Base-by-base conservation (phyloP, 2,797 vertebrate genomes). In the Percopsis omiscomaycus region DNA sequence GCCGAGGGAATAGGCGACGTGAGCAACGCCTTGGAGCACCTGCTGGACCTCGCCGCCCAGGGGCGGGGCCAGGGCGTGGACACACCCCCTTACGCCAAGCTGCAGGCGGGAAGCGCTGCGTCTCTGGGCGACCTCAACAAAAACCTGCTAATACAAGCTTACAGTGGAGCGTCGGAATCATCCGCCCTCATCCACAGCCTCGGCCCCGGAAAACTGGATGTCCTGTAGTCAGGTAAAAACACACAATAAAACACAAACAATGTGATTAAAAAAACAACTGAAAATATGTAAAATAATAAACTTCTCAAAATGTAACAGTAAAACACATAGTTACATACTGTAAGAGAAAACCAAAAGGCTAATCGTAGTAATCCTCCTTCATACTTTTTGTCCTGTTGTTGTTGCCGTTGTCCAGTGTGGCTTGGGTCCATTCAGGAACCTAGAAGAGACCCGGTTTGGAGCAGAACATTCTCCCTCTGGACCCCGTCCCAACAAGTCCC, bases 91-190 rank as follows among this genome's bases (percentile, higher is more conserved):
- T 97, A 93, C 88, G 88, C 94, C 66, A 95, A 94, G 84, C 91
- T 91, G 80, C 92, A 93, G 84, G 92, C 95, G 61, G 92, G 90
- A 85, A 88, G 86, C 32, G 84, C 79, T 11, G 85, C 62, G 6
- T 57, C 57, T 12, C 87, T 97, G 42, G 97, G 96, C 68, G 97
- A 98, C 91, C 96, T 96, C 85, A 99, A 99, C 92, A 96, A 96
- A 93, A 99, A 99, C 87, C 92, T 94, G 77, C 92, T 94, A 79
- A 96, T 98, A 45, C 95, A 96, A 74, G 95, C 91, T 56, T 98
- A 94, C 93, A 95, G 91, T 83, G 94, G 92, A 14, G 88, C 94
- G 82, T 91, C 95, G 15, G 95, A 97, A 71, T 92, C 92, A 68
- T 91, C 92, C 64, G 92, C 94, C 69, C 90, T 97, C 67, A 94